Conservation (phyloP, 92 coral and sea anemone species). For the Epizoanthus stellaris region DNA sequence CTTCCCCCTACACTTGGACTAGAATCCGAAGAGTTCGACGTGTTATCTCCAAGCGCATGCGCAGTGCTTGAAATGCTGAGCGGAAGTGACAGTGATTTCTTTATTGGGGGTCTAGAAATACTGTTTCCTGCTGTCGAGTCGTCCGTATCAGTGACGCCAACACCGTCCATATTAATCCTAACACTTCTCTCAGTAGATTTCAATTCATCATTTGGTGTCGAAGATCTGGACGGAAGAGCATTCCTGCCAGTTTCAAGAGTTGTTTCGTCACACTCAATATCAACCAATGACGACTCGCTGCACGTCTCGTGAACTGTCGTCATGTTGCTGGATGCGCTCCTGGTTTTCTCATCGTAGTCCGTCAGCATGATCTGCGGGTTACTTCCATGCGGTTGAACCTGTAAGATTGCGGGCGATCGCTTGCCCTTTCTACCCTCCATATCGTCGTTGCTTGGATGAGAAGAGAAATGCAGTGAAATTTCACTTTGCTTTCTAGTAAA, state of each 20-base stretch:
- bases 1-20: constrained; percentile 18
- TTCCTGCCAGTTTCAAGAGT: constrained; percentile 23
- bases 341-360: constrained; percentile 51
- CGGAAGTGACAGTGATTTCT: constrained; percentile 35
- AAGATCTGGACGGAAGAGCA: constrained; percentile 25
- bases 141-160: constrained; percentile 9
- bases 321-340: background rate
- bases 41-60: constrained; percentile 6
- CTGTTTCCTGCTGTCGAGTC: background rate
- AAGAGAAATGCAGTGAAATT: constrained; percentile 63
- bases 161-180: constrained; percentile 49
- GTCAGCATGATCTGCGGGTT: constrained; percentile 64
- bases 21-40: background rate
- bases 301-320: constrained; percentile 25
- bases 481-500: constrained; percentile 61
- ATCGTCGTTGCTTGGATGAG: constrained; percentile 35
- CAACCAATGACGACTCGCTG: constrained; percentile 61
- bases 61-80: constrained; percentile 4
- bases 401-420: background rate
- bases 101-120: constrained; percentile 15
- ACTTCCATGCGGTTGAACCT: constrained; percentile 40
- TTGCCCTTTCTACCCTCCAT: background rate
- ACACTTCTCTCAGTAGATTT: constrained; percentile 36
- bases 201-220: constrained; percentile 26
- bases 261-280: constrained; percentile 51